Percentiles rank a stretch among this genome's conserved stretches.
phyloP scores from a whole-genome alignment of 1,140 invertebrate genomes.

The Limonius californicus region DNA sequence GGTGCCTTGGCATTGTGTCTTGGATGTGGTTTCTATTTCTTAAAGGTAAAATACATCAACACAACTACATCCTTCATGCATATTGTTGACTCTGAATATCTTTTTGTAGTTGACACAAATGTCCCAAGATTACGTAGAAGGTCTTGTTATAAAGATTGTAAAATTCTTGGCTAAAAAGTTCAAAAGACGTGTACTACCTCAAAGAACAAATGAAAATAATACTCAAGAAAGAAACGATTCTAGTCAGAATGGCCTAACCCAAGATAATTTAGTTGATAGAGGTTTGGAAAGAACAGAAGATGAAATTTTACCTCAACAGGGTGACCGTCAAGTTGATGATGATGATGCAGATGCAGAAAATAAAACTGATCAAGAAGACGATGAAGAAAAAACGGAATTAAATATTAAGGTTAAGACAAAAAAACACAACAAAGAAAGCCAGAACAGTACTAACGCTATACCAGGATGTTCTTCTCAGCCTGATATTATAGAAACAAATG shows the following conservation, averaged over 20 bases:
- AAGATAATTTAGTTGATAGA: neutral
- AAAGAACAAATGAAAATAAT: neutral
- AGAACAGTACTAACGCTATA: too few species aligned
- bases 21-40: slow-evolving; percentile 55
- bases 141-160: slow-evolving; percentile 56
- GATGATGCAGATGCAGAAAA: slow-evolving; percentile 8
- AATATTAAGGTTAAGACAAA: too few species aligned
- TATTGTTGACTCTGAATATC: too few species aligned
- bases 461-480: too few species aligned
- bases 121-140: slow-evolving; percentile 70
- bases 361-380: slow-evolving; percentile 4
- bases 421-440: too few species aligned
- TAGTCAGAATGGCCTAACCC: neutral
- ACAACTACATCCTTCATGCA: too few species aligned
- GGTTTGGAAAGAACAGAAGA: neutral
- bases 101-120: slow-evolving; percentile 64
- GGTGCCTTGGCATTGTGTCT: slow-evolving; percentile 52
- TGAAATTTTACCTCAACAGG: slow-evolving; percentile 12
- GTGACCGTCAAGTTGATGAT: neutral
- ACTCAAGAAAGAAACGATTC: slow-evolving; percentile 13
- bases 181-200: slow-evolving; percentile 20
- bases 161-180: slow-evolving; percentile 48
- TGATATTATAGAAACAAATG: too few species aligned
- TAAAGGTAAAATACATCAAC: slow-evolving; percentile 53
- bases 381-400: too few species aligned